phyloP scores from a whole-genome alignment of 2,113 vertebrate species.

The Notechis scutatus region DNA sequence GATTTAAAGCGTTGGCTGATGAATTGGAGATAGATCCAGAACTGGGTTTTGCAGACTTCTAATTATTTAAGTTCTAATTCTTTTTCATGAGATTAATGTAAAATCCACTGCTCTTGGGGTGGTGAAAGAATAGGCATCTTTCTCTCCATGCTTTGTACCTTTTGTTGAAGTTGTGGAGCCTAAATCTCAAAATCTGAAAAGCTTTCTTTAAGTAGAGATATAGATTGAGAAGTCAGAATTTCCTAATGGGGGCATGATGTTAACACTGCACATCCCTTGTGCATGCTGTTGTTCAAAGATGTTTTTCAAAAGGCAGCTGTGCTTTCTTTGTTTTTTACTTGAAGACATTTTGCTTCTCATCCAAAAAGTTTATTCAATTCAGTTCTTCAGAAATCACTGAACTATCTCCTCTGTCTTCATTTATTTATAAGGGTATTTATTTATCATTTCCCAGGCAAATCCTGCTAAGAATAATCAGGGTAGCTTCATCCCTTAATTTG shows the following conservation, averaged over 20 bases:
- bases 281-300: not conserved
- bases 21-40: not conserved
- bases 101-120: not conserved
- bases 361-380: not conserved
- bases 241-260: not conserved
- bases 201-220: not conserved
- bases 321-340: not conserved
- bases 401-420: not conserved
- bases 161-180: not conserved
- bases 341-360: not conserved
- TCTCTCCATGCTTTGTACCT: not conserved
- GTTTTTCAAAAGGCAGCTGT: not conserved
- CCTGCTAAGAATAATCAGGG: not conserved
- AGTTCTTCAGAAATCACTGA: not conserved
- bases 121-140: not conserved
- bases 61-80: not conserved
- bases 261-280: not conserved
- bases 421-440: not conserved
- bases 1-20: not conserved
- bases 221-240: not conserved
- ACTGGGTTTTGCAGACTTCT: not conserved
- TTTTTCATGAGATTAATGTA: not conserved
- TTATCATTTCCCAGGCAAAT: not conserved
- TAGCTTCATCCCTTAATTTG: not conserved
- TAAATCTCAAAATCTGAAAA: not conserved